A percentile compares a stretch with the other conserved stretches of the same genome.
phyloP scores from a whole-genome alignment of 2,888 invertebrate species.

The Calephelis perditalis region DNA sequence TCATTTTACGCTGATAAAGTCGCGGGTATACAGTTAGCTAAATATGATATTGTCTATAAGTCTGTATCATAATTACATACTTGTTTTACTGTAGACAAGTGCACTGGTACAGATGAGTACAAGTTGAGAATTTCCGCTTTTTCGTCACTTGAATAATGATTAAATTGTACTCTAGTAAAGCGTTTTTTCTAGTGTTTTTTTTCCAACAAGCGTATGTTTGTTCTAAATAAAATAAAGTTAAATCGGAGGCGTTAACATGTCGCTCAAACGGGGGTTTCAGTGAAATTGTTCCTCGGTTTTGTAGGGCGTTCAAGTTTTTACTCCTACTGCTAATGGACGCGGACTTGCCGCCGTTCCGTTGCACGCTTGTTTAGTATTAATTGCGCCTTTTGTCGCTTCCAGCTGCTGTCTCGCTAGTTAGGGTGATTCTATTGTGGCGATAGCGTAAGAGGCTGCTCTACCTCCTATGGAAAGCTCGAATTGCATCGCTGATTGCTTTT shows the following conservation, averaged over 20 bases:
- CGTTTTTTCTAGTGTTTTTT: too few relatives aligned
- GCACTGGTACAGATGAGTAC: too few relatives aligned
- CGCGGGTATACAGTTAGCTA: too few relatives aligned
- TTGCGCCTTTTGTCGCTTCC: constrained; percentile 67
- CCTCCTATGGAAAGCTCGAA: constrained; percentile 24
- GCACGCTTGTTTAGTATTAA: constrained; percentile 64
- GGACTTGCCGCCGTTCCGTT: constrained; percentile 51
- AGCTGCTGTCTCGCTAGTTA: constrained; percentile 44
- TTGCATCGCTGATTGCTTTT: constrained; percentile 18
- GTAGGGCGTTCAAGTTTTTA: constrained; percentile 49
- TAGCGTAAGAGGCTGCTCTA: constrained; percentile 24
- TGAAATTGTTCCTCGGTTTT: constrained; percentile 58
- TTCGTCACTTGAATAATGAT: too few relatives aligned
- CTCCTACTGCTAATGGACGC: constrained; percentile 53
- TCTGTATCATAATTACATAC: too few relatives aligned
- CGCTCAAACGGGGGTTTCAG: constrained; percentile 48
- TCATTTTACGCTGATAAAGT: too few relatives aligned
- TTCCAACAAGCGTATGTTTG: constrained; percentile 13
- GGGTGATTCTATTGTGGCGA: constrained; percentile 29
- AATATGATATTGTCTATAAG: too few relatives aligned
- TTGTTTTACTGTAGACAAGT: too few relatives aligned
- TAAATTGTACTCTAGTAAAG: too few relatives aligned
- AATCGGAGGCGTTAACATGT: constrained; percentile 61
- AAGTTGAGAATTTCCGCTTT: too few relatives aligned
- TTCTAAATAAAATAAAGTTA: constrained; percentile 42